Evolutionary conservation across 2,797 vertebrate genomes (phyloP).

Genomic region (Spinus pinus): DNA sequence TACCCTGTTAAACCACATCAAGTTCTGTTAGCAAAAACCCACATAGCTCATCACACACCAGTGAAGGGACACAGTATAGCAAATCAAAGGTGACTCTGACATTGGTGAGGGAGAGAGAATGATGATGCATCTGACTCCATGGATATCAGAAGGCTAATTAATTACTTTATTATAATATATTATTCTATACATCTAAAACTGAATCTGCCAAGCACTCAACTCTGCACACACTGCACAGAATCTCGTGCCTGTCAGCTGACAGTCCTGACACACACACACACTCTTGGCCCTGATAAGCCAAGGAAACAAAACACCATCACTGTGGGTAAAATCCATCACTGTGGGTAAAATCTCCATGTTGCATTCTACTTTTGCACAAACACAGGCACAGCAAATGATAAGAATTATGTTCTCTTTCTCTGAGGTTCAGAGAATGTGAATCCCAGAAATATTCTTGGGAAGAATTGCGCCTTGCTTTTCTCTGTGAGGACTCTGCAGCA

Average conservation of each 20-base stretch:
- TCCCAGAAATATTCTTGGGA: too few species aligned
- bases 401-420: too few species aligned
- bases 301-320: too few species aligned
- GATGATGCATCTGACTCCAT: neutral
- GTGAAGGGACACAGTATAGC: neutral
- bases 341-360: too few species aligned
- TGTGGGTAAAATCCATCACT: too few species aligned
- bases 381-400: too few species aligned
- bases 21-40: neutral
- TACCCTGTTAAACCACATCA: neutral
- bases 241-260: neutral
- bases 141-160: neutral
- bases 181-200: neutral
- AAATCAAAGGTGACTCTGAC: neutral
- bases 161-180: neutral
- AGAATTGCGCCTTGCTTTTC: too few species aligned
- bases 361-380: too few species aligned
- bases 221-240: neutral
- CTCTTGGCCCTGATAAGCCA: too few species aligned
- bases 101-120: neutral
- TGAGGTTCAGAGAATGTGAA: too few species aligned
- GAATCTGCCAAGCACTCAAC: neutral
- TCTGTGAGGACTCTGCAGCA: neutral
- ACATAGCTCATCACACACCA: fast-evolving
- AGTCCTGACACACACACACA: neutral